These are phyloP conservation scores for Ailuropoda melanoleuca DNA, from an alignment of 2,113 vertebrate genomes.

Conservation along the genomic window DNA sequence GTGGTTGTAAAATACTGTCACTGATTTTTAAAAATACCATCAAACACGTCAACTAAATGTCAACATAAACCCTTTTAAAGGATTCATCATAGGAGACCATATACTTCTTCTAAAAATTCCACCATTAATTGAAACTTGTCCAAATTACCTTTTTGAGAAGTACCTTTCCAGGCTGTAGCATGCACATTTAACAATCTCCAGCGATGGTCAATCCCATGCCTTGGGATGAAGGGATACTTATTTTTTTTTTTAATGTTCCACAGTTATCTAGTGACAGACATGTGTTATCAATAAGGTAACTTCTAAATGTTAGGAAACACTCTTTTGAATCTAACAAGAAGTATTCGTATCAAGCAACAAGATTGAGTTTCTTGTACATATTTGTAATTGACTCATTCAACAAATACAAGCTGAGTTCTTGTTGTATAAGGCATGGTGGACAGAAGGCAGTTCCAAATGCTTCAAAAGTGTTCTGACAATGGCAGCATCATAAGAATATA, in stretches of 20 bases:
- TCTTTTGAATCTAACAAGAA: not conserved
- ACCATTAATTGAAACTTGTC: not conserved
- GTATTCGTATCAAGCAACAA: not conserved
- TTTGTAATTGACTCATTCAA: not conserved
- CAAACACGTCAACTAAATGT: not conserved
- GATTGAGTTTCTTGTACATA: not conserved
- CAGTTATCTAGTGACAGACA: not conserved
- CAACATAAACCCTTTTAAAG: not conserved
- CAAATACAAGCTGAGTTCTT: not conserved
- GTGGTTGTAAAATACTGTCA: not conserved
- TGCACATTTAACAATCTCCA: not conserved
- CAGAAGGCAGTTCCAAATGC: not conserved
- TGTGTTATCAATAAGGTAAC: not conserved
- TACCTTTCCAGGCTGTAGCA: not conserved
- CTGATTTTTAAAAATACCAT: not conserved
- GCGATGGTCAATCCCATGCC: not conserved
- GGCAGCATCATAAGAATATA: not conserved
- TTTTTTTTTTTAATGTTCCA: not conserved
- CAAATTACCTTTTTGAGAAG: not conserved
- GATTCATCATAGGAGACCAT: not conserved
- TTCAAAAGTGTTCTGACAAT: not conserved
- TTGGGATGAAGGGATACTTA: not conserved
- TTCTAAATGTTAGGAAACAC: not conserved
- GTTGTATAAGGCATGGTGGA: not conserved
- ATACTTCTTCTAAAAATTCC: not conserved